Base-by-base conservation (phyloP, 2,888 invertebrate genomes). In the Megalurothrips usitatus region DNA sequence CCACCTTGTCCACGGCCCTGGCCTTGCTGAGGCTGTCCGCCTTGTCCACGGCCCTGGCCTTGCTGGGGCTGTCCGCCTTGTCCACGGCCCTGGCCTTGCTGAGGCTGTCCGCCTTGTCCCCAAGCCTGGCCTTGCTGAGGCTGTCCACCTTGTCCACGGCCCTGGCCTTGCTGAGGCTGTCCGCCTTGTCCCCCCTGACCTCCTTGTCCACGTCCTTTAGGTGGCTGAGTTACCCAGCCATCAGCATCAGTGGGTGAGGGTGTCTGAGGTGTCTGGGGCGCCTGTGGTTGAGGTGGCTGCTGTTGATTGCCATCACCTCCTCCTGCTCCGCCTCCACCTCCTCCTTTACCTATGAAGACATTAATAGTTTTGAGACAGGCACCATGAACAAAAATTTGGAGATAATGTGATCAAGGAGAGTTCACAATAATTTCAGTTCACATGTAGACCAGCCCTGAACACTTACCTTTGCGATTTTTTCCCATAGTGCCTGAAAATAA, bases 241-340 rank as follows among this genome's bases (percentile, higher is more conserved):
- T 6, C 34, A 43, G 2, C 34, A 43, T 43, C 34, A 6, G 34
- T 43, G 34, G 2, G 34, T 43, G 34, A n/a, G n/a, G 14, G 49
- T 9, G 49, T 49, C 14, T 49, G 83, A 68, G 81, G 82, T 52
- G 81, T 82, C 78, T 81, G 82, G 58, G 58, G 82, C 19, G 79
- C 78, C 49, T 81, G 82, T 75, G 68, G 1, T 26, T 75, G 68
- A 12, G 68, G 26, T 75, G 26, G 68, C 1, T 58, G 58, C 58
- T 26, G 81, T 34, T 78, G 79, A 23, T 48, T 28, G n/a, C 79
- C 81, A 28, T 79, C 23, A 52, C 63, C 78, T n/a, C 81, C 28
- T 79, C 79, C 63, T 17, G 47, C 52, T 11, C 78, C 79, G 52
- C 81, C 43, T 47, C 79, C 11, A 9, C 58, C 47, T 17, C 79